Evolutionary conservation across 1,140 invertebrate genomes (phyloP).

Genomic region (Drosophila ironensis): DNA sequence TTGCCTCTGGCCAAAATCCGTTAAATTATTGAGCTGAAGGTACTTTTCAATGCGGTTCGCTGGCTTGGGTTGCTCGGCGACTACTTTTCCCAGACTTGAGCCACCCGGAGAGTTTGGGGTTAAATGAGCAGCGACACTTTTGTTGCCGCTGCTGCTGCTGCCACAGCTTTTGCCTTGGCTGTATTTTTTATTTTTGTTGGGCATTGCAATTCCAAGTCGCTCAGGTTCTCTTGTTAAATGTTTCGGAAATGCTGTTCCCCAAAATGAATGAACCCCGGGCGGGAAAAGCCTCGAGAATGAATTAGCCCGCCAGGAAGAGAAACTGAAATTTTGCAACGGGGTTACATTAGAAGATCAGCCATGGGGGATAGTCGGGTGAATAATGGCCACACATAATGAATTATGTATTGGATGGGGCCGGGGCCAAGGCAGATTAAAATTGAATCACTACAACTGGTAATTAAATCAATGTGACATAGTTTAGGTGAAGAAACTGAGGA

Average conservation of each 20-base stretch:
- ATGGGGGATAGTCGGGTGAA: slow-evolving; percentile 11
- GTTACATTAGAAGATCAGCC: slow-evolving; percentile 21
- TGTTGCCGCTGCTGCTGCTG: slow-evolving; percentile 23
- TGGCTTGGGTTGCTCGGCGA: slow-evolving; percentile 49
- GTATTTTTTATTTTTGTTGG: slow-evolving; percentile 74
- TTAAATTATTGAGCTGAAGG: slow-evolving; percentile 81
- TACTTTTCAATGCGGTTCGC: slow-evolving; percentile 79
- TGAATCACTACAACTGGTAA: neutral
- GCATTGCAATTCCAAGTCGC: slow-evolving; percentile 59
- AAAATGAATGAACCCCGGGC: slow-evolving; percentile 47
- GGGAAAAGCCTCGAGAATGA: slow-evolving; percentile 56
- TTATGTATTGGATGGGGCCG: neutral
- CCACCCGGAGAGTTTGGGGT: slow-evolving; percentile 46
- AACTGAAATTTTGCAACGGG: slow-evolving; percentile 30
- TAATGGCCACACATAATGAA: slow-evolving; percentile 6
- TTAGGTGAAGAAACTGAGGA: no score
- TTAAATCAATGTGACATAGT: no score
- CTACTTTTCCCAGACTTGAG: slow-evolving; percentile 9
- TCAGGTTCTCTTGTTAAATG: slow-evolving; percentile 74
- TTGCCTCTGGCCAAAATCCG: slow-evolving; percentile 69
- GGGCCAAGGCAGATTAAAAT: neutral
- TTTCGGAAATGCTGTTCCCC: slow-evolving; percentile 64
- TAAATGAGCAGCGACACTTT: slow-evolving; percentile 74
- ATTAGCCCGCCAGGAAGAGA: slow-evolving; percentile 20
- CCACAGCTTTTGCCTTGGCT: no score